phyloP scores from a whole-genome alignment of 2,113 vertebrate genomes.

The Melanerpes aurifrons region DNA sequence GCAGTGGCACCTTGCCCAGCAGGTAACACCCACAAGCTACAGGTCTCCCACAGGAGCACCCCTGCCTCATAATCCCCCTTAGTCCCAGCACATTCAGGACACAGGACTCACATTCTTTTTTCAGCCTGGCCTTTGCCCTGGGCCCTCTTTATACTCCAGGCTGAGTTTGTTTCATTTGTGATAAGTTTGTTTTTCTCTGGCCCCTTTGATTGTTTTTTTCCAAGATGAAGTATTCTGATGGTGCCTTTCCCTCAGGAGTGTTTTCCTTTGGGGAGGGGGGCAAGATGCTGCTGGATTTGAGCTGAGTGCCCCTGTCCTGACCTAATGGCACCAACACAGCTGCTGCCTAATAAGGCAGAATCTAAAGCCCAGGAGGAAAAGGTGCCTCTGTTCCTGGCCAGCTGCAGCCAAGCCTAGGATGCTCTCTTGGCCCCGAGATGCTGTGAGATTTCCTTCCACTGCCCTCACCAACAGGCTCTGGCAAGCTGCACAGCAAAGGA shows the following conservation, averaged over 20 bases:
- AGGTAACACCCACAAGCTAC: background rate
- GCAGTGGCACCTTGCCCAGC: background rate
- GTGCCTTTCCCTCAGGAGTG: conserved; percentile 39
- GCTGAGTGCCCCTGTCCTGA: conserved; percentile 11
- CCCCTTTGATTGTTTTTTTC: conserved; percentile 57
- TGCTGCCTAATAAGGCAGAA: conserved; percentile 35
- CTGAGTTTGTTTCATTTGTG: conserved; percentile 65
- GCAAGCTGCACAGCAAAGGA: background rate
- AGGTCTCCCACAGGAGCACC: background rate
- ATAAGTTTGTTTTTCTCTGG: conserved; percentile 57
- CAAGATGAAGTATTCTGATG: conserved; percentile 32
- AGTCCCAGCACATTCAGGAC: background rate
- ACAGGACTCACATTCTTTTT: background rate
- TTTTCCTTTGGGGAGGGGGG: conserved; percentile 37
- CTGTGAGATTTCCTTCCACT: background rate
- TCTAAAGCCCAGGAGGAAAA: conserved; percentile 17
- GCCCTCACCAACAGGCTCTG: background rate
- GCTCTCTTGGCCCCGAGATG: background rate
- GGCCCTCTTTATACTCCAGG: background rate
- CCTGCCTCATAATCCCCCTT: background rate
- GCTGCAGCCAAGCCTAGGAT: background rate
- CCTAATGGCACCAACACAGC: background rate
- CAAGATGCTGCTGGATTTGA: conserved; percentile 15
- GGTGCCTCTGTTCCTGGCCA: background rate
- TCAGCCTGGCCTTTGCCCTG: conserved; percentile 34